Conservation (phyloP, 2,888 invertebrate genomes). For the Heliconius cydno region DNA sequence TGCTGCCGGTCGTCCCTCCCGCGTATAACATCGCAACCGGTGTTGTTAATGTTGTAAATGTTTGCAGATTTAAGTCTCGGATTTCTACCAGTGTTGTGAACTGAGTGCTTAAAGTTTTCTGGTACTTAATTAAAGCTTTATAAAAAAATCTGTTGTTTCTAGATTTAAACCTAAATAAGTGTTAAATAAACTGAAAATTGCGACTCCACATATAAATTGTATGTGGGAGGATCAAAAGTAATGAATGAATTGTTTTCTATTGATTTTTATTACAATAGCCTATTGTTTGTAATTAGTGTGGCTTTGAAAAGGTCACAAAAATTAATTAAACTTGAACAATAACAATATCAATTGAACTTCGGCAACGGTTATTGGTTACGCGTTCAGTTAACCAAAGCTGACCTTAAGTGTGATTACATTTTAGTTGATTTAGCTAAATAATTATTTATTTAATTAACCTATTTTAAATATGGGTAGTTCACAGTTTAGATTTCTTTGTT, state of each 20-base stretch:
- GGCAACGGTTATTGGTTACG: slow-evolving; percentile 47
- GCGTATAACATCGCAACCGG: slow-evolving; percentile 72
- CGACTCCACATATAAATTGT: slow-evolving; percentile 17
- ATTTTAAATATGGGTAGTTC: too few relatives aligned
- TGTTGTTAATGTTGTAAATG: slow-evolving; percentile 57
- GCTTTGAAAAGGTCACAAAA: slow-evolving; percentile 49
- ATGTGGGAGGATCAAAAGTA: slow-evolving; percentile 75
- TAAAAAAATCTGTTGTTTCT: neutral
- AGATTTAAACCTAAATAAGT: neutral
- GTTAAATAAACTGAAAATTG: slow-evolving; percentile 1
- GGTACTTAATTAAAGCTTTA: slow-evolving; percentile 51
- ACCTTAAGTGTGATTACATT: neutral
- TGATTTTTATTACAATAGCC: slow-evolving; percentile 65
- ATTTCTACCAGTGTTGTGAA: slow-evolving; percentile 69
- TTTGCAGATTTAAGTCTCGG: slow-evolving; percentile 68
- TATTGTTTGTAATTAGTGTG: slow-evolving; percentile 71
- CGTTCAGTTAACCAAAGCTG: neutral
- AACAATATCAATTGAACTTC: slow-evolving; percentile 49
- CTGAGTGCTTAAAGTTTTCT: slow-evolving; percentile 55
- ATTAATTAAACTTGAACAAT: slow-evolving; percentile 51
- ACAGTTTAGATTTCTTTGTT: too few relatives aligned
- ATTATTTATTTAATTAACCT: neutral
- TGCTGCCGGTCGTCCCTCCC: slow-evolving; percentile 64
- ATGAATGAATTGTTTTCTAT: slow-evolving; percentile 67
- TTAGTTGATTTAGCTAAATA: neutral